These are phyloP conservation scores for Drosophila nigricruria DNA, from an alignment of 2,888 invertebrate species.

Conservation along the genomic window DNA sequence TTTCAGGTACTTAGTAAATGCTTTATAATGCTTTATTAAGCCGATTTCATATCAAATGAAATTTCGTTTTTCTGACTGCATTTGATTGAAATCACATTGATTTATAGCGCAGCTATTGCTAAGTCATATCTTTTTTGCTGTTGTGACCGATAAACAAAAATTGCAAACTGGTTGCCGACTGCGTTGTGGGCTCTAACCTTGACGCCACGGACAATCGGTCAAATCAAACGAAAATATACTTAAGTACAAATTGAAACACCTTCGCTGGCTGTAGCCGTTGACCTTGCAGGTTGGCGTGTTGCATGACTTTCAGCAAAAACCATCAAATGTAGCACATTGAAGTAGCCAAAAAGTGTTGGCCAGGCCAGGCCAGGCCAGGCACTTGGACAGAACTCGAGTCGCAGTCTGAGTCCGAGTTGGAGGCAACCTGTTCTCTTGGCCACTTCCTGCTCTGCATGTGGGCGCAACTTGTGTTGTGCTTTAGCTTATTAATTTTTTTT, in stretches of 20 bases:
- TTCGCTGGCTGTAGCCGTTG: slow-evolving; percentile 34
- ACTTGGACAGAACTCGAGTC: slow-evolving; percentile 31
- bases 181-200: slow-evolving; percentile 52
- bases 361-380: slow-evolving; percentile 34
- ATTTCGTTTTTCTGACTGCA: not conserved
- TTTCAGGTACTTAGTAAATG: not conserved
- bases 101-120: slow-evolving; percentile 7
- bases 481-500: slow-evolving; percentile 48
- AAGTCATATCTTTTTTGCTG: slow-evolving; percentile 6
- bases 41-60: not conserved
- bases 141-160: slow-evolving; percentile 31
- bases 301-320: slow-evolving; percentile 34
- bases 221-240: slow-evolving; percentile 41
- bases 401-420: not conserved
- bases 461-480: slow-evolving; percentile 55
- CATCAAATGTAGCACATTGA: slow-evolving; percentile 48
- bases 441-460: slow-evolving; percentile 73
- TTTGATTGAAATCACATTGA: slow-evolving; percentile 7
- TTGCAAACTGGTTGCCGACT: slow-evolving; percentile 29
- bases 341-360: slow-evolving; percentile 43
- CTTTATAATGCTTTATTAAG: not conserved
- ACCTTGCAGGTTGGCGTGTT: slow-evolving; percentile 44
- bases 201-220: slow-evolving; percentile 72
- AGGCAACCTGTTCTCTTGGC: slow-evolving; percentile 48
- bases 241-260: slow-evolving; percentile 8